Conservation (phyloP, 2,797 vertebrate species). For the Propithecus perrieri region DNA sequence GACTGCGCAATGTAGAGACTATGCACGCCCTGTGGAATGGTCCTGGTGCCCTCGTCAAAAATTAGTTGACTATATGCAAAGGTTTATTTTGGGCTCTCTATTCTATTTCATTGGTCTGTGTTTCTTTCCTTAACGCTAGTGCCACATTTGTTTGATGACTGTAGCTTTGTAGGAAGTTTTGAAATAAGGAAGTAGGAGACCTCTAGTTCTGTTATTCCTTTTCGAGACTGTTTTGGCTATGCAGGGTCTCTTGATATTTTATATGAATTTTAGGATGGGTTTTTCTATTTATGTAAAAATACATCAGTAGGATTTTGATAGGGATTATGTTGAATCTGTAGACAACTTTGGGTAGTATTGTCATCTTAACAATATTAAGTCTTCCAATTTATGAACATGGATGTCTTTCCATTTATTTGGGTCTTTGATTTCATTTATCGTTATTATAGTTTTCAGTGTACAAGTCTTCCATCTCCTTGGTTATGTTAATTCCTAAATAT, state of each 20-base stretch:
- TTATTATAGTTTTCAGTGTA: background rate
- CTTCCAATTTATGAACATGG: fast-evolving
- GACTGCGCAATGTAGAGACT: too few relatives aligned
- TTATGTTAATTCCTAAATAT: background rate
- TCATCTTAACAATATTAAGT: background rate
- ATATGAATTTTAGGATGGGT: background rate
- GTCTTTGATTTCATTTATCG: background rate
- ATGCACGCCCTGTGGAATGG: too few relatives aligned
- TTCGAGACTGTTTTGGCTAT: background rate
- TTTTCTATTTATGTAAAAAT: background rate
- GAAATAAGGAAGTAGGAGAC: too few relatives aligned
- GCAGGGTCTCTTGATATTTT: background rate
- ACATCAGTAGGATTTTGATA: background rate
- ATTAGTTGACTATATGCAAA: too few relatives aligned
- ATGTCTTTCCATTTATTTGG: background rate
- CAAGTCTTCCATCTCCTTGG: background rate
- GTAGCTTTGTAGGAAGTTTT: too few relatives aligned
- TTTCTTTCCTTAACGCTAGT: too few relatives aligned
- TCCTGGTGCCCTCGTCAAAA: too few relatives aligned
- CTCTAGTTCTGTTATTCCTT: background rate
- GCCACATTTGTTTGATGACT: too few relatives aligned
- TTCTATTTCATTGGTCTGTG: too few relatives aligned
- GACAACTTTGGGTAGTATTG: background rate
- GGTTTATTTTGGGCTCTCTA: too few relatives aligned
- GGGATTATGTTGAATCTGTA: background rate